Conservation (phyloP, 1,140 invertebrate species). For the Pissodes strobi region DNA sequence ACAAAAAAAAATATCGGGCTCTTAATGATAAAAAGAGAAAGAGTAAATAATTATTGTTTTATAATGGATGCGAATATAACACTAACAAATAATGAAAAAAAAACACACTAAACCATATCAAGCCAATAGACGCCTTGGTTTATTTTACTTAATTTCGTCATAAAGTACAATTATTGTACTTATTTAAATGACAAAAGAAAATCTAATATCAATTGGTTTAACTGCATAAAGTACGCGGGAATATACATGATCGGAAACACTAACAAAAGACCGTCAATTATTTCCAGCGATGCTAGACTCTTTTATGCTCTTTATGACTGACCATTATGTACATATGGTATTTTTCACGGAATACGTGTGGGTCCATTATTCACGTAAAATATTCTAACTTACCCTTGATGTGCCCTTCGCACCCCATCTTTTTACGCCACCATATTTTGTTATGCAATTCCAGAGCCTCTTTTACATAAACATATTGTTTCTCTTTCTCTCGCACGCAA, state of each 20-base stretch:
- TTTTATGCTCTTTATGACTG: slow-evolving; percentile 37
- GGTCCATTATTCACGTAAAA: slow-evolving; percentile 37
- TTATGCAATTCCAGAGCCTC: slow-evolving; percentile 4
- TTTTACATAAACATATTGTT: slow-evolving; percentile 16
- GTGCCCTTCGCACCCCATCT: slow-evolving; percentile 26
- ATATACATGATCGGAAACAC: slow-evolving; percentile 21
- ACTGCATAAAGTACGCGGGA: slow-evolving; percentile 8
- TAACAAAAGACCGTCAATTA: slow-evolving; percentile 41
- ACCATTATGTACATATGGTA: slow-evolving; percentile 46
- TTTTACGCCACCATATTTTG: slow-evolving; percentile 17
- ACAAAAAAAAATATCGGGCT: too few relatives aligned
- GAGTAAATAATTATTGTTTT: too few relatives aligned
- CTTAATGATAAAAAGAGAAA: too few relatives aligned
- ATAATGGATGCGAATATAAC: too few relatives aligned
- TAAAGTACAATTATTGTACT: too few relatives aligned
- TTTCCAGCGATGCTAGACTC: slow-evolving; percentile 33
- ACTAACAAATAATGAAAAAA: too few relatives aligned
- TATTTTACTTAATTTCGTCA: too few relatives aligned
- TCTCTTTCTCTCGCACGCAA: not conserved
- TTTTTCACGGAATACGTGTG: slow-evolving; percentile 35
- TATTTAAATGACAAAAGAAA: slow-evolving; percentile 16
- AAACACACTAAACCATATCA: too few relatives aligned
- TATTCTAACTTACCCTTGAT: slow-evolving; percentile 20
- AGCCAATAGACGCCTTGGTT: too few relatives aligned
- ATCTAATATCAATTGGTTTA: slow-evolving; percentile 19